Base-by-base conservation (phyloP, 23 tunicate species). In the Phallusia fumigata region DNA sequence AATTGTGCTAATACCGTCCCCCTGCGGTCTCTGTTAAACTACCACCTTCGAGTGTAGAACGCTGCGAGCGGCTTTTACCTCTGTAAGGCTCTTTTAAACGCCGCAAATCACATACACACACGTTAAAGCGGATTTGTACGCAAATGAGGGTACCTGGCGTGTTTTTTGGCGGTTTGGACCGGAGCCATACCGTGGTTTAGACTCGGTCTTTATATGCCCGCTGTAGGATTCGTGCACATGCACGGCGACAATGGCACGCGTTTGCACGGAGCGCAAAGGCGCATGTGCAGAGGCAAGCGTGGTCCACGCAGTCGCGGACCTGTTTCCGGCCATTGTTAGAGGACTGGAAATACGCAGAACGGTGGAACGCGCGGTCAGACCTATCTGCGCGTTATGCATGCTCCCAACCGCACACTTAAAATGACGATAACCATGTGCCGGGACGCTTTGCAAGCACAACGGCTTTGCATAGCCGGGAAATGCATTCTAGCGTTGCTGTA, bases 291-390 rank as follows among this genome's bases (percentile, higher is more conserved):
- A 58, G 69, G 69, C 69, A 58, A 24, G 69, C 69, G 69, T 58
- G 13, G 69, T 58, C 69, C 69, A 58, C 69, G 69, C 78, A 33
- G 83, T 19, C 36, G 16, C 19, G 73, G 34, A 52, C 83, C 83
- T 80, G 83, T 53, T 80, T 80, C 83, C 83, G 83, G 34, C 73
- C 15, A 80, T 80, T 80, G 83, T 80, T 50, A 50, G 73, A 80
- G 21, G 34, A 33, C 33, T 53, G 73, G 50, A 80, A 80, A 80
- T 52, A 80, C 16, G 83, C 53, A 50, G 44, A 34, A 53, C 73
- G 33, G 44, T 52, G 36, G 72, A 22, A 32, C 83, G 53, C 73
- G 35, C 26, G 50, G 53, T 28, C 19, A 13, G 31, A 19, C 80
- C 69, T 58, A 24, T 58, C 69, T 21, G 16, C 26, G 69, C 69